Evolutionary conservation across 1,140 invertebrate genomes (phyloP).

Genomic region (Diplogasteroides magnus): DNA sequence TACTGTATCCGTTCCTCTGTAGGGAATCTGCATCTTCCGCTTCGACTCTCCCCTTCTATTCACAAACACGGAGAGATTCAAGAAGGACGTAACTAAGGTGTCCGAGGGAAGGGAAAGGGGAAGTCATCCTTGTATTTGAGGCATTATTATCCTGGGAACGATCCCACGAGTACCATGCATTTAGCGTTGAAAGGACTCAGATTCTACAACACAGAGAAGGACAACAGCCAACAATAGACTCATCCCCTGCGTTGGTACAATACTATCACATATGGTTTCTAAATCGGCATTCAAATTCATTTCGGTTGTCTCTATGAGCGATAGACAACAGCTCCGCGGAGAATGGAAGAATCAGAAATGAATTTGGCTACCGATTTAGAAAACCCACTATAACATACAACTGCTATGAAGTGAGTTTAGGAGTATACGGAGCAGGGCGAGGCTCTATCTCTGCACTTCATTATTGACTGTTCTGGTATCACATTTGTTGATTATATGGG

Average conservation of each 20-base stretch:
- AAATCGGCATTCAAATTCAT: neutral
- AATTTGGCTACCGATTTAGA: too few species aligned
- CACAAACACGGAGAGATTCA: conserved; percentile 53
- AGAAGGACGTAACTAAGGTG: conserved; percentile 40
- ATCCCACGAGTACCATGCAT: conserved; percentile 22
- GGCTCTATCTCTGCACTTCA: conserved; percentile 37
- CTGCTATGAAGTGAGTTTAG: neutral
- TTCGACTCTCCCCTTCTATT: conserved; percentile 53
- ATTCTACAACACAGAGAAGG: neutral
- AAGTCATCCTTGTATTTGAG: neutral
- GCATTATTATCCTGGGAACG: conserved; percentile 31
- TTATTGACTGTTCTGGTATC: conserved; percentile 55
- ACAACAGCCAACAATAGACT: neutral
- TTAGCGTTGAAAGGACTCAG: conserved; percentile 9
- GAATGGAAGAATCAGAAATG: too few species aligned
- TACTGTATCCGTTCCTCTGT: conserved; percentile 7
- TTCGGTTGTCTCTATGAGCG: neutral
- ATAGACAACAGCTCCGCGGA: too few species aligned
- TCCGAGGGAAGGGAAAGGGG: neutral
- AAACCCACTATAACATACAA: too few species aligned
- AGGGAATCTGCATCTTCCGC: conserved; percentile 54
- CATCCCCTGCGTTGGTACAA: neutral
- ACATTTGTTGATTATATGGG: conserved; percentile 55
- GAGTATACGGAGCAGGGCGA: neutral
- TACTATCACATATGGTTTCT: neutral